Conservation (phyloP, 2,113 vertebrate genomes). For the Lycocorax pyrrhopterus region DNA sequence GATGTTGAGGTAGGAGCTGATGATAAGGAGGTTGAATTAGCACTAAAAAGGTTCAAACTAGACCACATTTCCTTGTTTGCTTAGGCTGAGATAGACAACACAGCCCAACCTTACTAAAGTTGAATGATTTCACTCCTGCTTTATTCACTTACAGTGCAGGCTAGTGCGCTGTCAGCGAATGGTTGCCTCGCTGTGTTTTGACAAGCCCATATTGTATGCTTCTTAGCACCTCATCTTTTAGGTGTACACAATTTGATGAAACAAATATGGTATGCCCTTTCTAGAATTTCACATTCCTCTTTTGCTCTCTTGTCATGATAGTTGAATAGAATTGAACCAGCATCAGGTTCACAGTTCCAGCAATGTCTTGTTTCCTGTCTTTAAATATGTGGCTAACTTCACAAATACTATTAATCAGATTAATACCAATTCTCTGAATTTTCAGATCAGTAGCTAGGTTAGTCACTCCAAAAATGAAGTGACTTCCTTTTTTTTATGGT, state of each 20-base stretch:
- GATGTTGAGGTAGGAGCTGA: background rate
- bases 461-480: background rate
- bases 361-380: background rate
- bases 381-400: background rate
- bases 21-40: background rate
- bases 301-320: background rate
- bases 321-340: background rate
- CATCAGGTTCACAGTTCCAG: background rate
- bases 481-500: background rate
- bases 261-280: background rate
- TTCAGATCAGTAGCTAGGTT: background rate
- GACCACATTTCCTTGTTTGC: background rate
- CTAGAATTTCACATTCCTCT: background rate
- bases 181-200: background rate
- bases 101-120: background rate
- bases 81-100: background rate
- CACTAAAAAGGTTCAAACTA: background rate
- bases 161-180: accelerated
- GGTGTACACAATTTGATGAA: background rate
- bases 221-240: slow-evolving; percentile 40
- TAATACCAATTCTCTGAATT: background rate
- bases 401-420: background rate
- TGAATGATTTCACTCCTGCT: background rate
- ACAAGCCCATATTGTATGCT: background rate
- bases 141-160: background rate